phyloP scores from a whole-genome alignment of 2,888 invertebrate species.

The Dynastes hyllus region DNA sequence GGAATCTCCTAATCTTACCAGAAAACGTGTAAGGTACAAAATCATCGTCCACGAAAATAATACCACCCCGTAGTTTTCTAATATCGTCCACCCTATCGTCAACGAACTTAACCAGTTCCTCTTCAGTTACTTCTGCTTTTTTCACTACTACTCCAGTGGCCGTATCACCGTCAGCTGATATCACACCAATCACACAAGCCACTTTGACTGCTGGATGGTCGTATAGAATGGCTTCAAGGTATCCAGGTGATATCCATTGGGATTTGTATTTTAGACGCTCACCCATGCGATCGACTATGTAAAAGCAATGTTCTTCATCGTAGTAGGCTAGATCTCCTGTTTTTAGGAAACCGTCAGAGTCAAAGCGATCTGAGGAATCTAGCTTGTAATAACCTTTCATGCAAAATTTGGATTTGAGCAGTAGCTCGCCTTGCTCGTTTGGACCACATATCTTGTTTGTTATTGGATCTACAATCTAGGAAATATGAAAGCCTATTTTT shows the following conservation, averaged over 20 bases:
- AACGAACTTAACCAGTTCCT: conserved; percentile 34
- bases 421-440: conserved; percentile 72
- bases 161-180: conserved; percentile 65
- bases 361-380: conserved; percentile 69
- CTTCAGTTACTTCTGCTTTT: conserved; percentile 12
- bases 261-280: conserved; percentile 72
- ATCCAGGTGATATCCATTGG: conserved; percentile 70
- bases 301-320: conserved; percentile 72
- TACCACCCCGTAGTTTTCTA: conserved; percentile 33
- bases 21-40: conserved; percentile 38
- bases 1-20: conserved; percentile 40
- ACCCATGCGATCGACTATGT: conserved; percentile 72
- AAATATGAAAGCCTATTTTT: not conserved
- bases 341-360: conserved; percentile 71
- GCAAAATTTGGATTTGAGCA: conserved; percentile 69
- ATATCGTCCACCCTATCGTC: conserved; percentile 32
- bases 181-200: conserved; percentile 64
- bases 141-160: conserved; percentile 62
- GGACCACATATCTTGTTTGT: conserved; percentile 70
- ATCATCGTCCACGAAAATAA: conserved; percentile 28
- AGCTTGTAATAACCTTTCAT: conserved; percentile 72
- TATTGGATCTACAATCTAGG: conserved; percentile 63
- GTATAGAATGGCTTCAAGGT: conserved; percentile 61
- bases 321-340: conserved; percentile 74
- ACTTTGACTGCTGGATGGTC: conserved; percentile 62